phyloP scores from a whole-genome alignment of 2,888 invertebrate genomes.

The Unio pictorum region DNA sequence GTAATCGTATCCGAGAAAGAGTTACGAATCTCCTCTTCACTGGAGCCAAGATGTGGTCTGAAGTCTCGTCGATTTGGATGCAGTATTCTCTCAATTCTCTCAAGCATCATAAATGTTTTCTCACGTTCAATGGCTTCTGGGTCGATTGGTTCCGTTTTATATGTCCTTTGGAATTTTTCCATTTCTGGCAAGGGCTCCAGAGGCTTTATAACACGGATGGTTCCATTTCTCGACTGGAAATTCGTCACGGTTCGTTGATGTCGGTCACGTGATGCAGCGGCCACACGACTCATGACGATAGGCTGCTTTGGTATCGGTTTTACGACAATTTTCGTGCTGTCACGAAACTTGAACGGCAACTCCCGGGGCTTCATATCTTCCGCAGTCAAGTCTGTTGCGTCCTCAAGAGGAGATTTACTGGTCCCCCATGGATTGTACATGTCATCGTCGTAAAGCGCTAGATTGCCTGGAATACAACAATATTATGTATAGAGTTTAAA shows the following conservation, averaged over 20 bases:
- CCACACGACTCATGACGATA: conserved; percentile 38
- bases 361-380: conserved; percentile 32
- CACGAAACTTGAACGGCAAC: conserved; percentile 31
- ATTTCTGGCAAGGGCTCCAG: conserved; percentile 34
- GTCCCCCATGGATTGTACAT: conserved; percentile 34
- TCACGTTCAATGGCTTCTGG: conserved; percentile 39
- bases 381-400: conserved; percentile 27
- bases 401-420: conserved; percentile 28
- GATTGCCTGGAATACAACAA: too few relatives aligned
- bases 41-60: conserved; percentile 21
- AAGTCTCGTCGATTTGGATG: conserved; percentile 34
- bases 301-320: conserved; percentile 33
- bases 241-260: conserved; percentile 37
- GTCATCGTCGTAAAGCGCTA: too few relatives aligned
- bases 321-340: conserved; percentile 24
- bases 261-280: conserved; percentile 23
- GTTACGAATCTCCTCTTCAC: conserved; percentile 34
- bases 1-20: conserved; percentile 19
- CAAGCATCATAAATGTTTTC: conserved; percentile 39
- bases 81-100: conserved; percentile 32
- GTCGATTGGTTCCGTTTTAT: conserved; percentile 28
- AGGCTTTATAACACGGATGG: conserved; percentile 32
- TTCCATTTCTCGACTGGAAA: conserved; percentile 38
- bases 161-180: conserved; percentile 29
- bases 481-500: too few relatives aligned